These are phyloP conservation scores for Sinella curviseta DNA, from an alignment of 1,140 invertebrate genomes.

Conservation along the genomic window DNA sequence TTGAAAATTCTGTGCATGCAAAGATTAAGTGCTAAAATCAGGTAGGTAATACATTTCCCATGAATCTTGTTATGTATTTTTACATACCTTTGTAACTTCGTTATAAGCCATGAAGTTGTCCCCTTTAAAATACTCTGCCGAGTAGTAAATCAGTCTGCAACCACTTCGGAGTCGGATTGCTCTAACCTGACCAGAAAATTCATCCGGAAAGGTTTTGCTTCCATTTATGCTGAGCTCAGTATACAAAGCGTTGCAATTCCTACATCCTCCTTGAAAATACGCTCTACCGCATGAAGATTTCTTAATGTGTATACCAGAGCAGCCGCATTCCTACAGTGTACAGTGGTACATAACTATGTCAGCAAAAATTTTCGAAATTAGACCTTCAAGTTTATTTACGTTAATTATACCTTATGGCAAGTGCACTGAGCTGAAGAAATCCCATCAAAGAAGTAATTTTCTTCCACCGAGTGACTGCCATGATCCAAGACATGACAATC, in stretches of 20 bases:
- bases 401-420: neutral
- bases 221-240: neutral
- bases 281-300: neutral
- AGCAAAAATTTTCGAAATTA: neutral
- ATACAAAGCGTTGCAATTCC: neutral
- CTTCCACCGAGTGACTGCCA: neutral
- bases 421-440: neutral
- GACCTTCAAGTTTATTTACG: neutral
- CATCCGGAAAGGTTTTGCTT: neutral
- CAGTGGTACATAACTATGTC: too few relatives aligned
- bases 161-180: neutral
- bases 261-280: slow-evolving; percentile 61
- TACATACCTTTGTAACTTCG: neutral
- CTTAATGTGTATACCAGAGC: neutral
- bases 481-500: neutral
- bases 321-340: neutral
- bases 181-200: neutral
- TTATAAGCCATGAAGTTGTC: neutral
- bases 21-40: too few relatives aligned
- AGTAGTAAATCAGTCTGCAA: neutral
- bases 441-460: neutral
- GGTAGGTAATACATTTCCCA: too few relatives aligned
- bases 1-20: too few relatives aligned
- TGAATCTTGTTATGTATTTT: too few relatives aligned
- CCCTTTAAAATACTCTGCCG: neutral